These are phyloP conservation scores for Eudemis profundana DNA, from an alignment of 2,888 invertebrate genomes.

Conservation along the genomic window DNA sequence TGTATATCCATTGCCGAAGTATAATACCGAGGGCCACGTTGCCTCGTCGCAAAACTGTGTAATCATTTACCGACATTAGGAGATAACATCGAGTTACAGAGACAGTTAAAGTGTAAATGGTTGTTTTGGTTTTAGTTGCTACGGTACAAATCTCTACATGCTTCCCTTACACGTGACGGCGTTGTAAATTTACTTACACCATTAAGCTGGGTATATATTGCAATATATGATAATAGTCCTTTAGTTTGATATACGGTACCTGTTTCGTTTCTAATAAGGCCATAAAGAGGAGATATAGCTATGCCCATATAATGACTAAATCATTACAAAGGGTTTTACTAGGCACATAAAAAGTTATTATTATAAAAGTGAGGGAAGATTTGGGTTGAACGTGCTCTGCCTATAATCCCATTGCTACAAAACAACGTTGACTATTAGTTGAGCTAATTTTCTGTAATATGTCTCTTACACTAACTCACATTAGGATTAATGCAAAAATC, in stretches of 20 bases:
- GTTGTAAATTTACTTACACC: constrained; percentile 31
- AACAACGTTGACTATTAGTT: too few species aligned
- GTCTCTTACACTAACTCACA: too few species aligned
- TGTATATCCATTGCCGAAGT: constrained; percentile 25
- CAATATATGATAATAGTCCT: constrained; percentile 20
- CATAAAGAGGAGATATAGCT: constrained; percentile 7
- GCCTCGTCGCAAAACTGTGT: constrained; percentile 21
- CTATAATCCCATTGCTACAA: too few species aligned
- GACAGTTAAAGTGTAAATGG: constrained; percentile 42
- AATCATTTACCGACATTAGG: constrained; percentile 43
- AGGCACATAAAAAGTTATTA: neutral
- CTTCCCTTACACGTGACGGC: constrained; percentile 21
- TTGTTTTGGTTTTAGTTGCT: constrained; percentile 41
- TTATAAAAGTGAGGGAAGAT: neutral
- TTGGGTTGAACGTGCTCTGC: too few species aligned
- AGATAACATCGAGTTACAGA: constrained; percentile 40
- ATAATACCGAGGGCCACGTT: constrained; percentile 1
- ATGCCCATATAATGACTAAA: neutral
- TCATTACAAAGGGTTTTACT: neutral
- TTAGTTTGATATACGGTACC: constrained; percentile 13
- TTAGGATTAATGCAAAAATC: too few species aligned
- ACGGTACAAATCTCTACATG: constrained; percentile 27
- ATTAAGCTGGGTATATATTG: constrained; percentile 19
- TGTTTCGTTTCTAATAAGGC: constrained; percentile 13
- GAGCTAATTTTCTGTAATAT: too few species aligned